phyloP scores from a whole-genome alignment of 2,888 invertebrate genomes.

The Teleiodes luculella region DNA sequence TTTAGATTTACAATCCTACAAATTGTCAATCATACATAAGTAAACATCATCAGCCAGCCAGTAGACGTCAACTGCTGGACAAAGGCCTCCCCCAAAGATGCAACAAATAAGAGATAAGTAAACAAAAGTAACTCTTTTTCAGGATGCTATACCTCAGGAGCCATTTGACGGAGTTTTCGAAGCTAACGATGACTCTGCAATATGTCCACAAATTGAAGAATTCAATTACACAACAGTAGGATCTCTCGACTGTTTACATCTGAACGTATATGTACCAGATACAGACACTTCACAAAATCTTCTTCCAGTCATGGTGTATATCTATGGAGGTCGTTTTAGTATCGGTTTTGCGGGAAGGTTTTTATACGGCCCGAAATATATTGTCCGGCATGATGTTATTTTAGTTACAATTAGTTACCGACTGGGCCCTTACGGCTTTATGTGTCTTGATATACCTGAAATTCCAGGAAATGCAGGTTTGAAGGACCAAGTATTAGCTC shows the following conservation, averaged over 20 bases:
- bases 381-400: conserved; percentile 30
- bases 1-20: too few relatives aligned
- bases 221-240: conserved; percentile 28
- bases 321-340: conserved; percentile 26
- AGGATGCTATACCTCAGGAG: conserved; percentile 13
- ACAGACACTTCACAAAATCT: conserved; percentile 11
- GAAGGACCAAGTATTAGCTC: conserved; percentile 27
- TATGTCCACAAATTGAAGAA: conserved; percentile 38
- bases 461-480: conserved; percentile 29
- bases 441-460: conserved; percentile 28
- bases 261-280: conserved; percentile 33
- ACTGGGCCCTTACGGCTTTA: conserved; percentile 29
- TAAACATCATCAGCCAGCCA: too few relatives aligned
- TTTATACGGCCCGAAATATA: conserved; percentile 26
- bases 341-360: conserved; percentile 20
- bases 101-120: too few relatives aligned
- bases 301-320: conserved; percentile 28
- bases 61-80: too few relatives aligned
- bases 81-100: too few relatives aligned
- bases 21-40: too few relatives aligned
- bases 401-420: conserved; percentile 32
- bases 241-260: conserved; percentile 33
- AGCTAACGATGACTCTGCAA: conserved; percentile 37
- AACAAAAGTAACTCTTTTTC: not conserved
- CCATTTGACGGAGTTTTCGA: conserved; percentile 31